A percentile compares a stretch with the other conserved stretches of the same genome.
phyloP scores from a whole-genome alignment of 1,140 invertebrate genomes.

The Drosophila tsacasi region DNA sequence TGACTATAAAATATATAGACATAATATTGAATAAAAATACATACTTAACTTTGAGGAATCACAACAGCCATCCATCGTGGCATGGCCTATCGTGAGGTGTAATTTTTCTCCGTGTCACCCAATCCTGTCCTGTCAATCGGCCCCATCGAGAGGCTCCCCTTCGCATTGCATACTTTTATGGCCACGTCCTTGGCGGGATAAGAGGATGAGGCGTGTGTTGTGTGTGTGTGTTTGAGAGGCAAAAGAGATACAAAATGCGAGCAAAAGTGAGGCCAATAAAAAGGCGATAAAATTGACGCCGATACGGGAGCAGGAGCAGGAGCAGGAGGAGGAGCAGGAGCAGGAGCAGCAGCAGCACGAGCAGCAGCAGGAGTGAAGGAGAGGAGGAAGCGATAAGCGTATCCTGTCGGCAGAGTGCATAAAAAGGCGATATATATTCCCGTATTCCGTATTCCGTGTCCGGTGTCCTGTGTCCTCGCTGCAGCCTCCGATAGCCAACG shows the following conservation, averaged over 20 bases:
- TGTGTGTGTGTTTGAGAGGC: constrained; percentile 28
- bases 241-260: constrained; percentile 67
- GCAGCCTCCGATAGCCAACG: constrained; percentile 48
- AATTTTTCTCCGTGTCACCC: constrained; percentile 22
- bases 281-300: constrained; percentile 79
- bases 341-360: not conserved
- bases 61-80: not conserved
- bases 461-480: constrained; percentile 8
- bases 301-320: constrained; percentile 37
- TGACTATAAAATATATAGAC: constrained; percentile 6
- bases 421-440: constrained; percentile 71
- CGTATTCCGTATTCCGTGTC: constrained; percentile 13
- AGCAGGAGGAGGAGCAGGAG: not conserved
- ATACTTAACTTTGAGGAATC: constrained; percentile 1
- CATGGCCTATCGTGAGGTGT: not conserved
- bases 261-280: constrained; percentile 82
- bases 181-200: constrained; percentile 49
- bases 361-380: not conserved
- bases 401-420: constrained; percentile 70
- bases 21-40: constrained; percentile 7
- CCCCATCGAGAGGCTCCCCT: constrained; percentile 10
- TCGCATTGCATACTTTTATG: constrained; percentile 74
- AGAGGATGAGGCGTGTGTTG: constrained; percentile 22
- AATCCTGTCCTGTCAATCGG: constrained; percentile 39
- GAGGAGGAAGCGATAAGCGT: constrained; percentile 59